Evolutionary conservation across 1,140 invertebrate species (phyloP), one percentile per base, ranked within the genome.

Genomic region (Macrocentrus cingulum): DNA sequence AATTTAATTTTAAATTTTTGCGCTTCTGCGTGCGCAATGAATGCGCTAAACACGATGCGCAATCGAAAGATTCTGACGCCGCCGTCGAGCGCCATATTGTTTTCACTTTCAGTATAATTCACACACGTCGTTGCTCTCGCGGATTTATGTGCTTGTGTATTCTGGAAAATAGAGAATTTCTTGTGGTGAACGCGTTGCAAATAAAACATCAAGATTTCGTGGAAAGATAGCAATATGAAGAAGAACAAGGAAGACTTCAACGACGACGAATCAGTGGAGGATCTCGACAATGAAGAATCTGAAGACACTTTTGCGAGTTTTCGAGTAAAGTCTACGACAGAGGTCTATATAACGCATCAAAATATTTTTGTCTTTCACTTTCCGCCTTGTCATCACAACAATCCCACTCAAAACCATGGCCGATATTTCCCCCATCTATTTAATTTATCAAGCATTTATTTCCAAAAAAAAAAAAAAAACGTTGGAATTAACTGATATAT

Each of bases 221-320:
- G 72, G 39, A 79, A 69, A 66, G 69, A 70, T 65, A 77, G 66
- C 59, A 71, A 67, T 59, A 72, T 71, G 69, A 73, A 70, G 66
- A 80, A 77, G 60, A 79, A 74, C 20, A 79, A 79, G 72, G 76
- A 79, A 58, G 68, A 74, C 23, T 76, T 74, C 36, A 76, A 79
- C 65, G 79, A 80, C 61, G 77, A 81, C 59, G 78, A 81, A 42
- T 79, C 77, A 13, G 76, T 70, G 1, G 79, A 80, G 46, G 77
- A 81, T 57, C 77, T 75, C 0, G 79, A 81, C 8, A 76, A 81
- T 59, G 77, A 71, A 20, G 75, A 65, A 13, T 78, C 77, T 8
- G 77, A 77, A 16, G 79, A 81, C n/a, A n/a, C n/a, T n/a, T n/a
- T n/a, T n/a, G n/a, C n/a, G 51, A 78, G 80, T 20, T 81, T 77